A percentile compares a stretch with the other conserved stretches of the same genome.
These are phyloP conservation scores for Rhinolophus sinicus DNA, from an alignment of 2,113 vertebrate genomes.

Conservation along the genomic window DNA sequence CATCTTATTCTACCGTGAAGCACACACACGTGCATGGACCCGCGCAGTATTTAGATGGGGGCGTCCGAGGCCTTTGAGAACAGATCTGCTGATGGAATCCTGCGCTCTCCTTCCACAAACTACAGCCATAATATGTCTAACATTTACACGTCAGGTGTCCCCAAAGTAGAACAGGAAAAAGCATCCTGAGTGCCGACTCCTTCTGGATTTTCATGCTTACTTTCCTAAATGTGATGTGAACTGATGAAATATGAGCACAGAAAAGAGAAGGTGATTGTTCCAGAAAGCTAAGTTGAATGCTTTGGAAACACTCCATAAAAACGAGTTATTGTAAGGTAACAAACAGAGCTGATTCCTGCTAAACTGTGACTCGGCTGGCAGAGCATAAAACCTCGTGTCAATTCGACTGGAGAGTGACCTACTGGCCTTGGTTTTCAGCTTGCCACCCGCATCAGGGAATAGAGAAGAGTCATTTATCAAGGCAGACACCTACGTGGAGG, in stretches of 20 bases:
- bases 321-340: neutral
- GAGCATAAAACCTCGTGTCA: neutral
- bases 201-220: neutral
- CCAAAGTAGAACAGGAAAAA: neutral
- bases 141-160: neutral
- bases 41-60: neutral
- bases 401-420: neutral
- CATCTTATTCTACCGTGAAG: neutral
- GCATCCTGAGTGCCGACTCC: neutral
- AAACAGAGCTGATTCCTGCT: neutral
- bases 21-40: neutral
- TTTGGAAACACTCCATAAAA: neutral
- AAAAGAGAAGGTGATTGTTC: neutral
- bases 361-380: neutral
- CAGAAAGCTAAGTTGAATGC: neutral
- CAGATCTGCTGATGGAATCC: neutral
- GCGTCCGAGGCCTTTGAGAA: neutral
- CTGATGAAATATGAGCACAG: neutral
- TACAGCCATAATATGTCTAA: neutral
- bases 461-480: neutral
- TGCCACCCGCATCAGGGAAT: neutral
- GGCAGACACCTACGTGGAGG: neutral
- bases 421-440: neutral
- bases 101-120: neutral
- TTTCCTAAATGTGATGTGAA: neutral